Evolutionary conservation across 2,113 vertebrate species (phyloP).

Genomic region (Aegypius monachus): DNA sequence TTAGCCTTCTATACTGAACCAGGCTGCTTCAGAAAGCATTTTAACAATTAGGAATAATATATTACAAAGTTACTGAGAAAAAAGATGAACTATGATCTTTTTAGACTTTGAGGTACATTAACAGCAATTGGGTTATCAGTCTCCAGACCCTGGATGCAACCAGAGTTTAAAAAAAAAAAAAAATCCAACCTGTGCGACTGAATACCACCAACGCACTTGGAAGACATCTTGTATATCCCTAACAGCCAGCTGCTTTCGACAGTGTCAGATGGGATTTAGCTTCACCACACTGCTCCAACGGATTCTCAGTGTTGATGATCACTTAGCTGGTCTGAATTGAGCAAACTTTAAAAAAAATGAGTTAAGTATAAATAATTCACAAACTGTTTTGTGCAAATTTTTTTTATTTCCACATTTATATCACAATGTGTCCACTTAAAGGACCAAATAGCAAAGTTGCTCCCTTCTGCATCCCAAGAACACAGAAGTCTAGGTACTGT

Average conservation of each 20-base stretch:
- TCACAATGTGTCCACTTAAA: conserved; percentile 90
- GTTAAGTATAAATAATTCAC: conserved; percentile 47
- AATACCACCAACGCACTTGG: neutral
- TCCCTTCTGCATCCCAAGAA: conserved; percentile 82
- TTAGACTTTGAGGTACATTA: conserved; percentile 29
- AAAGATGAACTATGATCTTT: neutral
- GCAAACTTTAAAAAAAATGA: neutral
- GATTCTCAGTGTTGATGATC: neutral
- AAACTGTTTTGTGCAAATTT: conserved; percentile 79
- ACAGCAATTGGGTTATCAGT: neutral
- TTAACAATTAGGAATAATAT: neutral
- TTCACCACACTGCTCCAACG: neutral
- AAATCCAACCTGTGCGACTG: neutral
- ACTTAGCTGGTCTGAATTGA: neutral
- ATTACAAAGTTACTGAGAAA: neutral
- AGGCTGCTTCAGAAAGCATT: neutral
- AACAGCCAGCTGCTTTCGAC: neutral
- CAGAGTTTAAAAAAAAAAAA: neutral
- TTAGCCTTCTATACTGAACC: neutral
- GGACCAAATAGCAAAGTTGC: conserved; percentile 93
- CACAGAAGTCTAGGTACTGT: conserved; percentile 87
- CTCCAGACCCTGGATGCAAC: neutral
- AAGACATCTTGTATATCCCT: neutral
- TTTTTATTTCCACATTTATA: conserved; percentile 93
- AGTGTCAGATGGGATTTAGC: neutral